phyloP scores from a whole-genome alignment of 2,888 invertebrate species.

The Margaritifera margaritifera region DNA sequence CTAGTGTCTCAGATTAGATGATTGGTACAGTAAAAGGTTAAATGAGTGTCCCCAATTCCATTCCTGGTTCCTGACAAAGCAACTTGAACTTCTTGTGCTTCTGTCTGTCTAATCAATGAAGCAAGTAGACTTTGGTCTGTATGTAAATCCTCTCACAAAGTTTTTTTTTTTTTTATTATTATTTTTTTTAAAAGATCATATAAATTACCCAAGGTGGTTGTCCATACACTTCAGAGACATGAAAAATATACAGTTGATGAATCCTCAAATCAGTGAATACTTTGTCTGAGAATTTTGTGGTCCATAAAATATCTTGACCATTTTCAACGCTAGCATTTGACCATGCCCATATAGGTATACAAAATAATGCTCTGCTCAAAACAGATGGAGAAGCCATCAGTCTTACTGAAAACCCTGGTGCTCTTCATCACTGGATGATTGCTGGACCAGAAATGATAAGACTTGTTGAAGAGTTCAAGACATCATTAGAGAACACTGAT shows the following conservation, averaged over 20 bases:
- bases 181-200: conserved; percentile 1
- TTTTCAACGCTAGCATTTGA: conserved; percentile 3
- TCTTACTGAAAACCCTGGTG: background rate
- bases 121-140: background rate
- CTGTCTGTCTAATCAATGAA: background rate
- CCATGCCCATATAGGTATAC: too few species aligned
- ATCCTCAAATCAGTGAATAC: background rate
- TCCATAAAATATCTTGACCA: background rate
- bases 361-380: conserved; percentile 1
- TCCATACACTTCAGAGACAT: background rate
- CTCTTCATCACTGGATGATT: background rate
- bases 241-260: background rate
- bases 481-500: too few species aligned
- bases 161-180: background rate
- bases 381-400: conserved; percentile 1
- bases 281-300: background rate
- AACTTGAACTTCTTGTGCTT: conserved; percentile 1
- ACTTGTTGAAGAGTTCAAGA: background rate
- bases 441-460: background rate
- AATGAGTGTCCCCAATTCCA: conserved; percentile 2
- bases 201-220: background rate
- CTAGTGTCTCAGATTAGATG: background rate
- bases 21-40: background rate
- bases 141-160: background rate
- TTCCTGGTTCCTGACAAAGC: background rate